These are phyloP conservation scores for Pangasius krempfi DNA, from an alignment of 2,797 vertebrate species.

Conservation along the genomic window DNA sequence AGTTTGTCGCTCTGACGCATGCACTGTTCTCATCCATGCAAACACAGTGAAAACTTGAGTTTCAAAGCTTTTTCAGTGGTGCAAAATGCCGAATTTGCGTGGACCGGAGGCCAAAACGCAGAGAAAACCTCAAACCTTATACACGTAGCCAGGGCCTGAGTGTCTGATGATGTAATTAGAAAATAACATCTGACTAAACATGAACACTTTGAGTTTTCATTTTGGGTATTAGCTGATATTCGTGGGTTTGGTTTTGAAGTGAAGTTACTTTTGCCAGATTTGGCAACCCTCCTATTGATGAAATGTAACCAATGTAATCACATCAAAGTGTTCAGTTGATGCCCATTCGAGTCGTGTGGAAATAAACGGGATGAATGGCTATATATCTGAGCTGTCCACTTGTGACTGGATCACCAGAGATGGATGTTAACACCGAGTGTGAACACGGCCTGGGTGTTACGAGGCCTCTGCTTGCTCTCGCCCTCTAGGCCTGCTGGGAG, in stretches of 20 bases:
- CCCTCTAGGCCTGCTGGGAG: conserved; percentile 43
- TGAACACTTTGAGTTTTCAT: not conserved
- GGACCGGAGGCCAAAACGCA: not conserved
- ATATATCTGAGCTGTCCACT: too few relatives aligned
- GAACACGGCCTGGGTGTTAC: not conserved
- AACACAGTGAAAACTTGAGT: not conserved
- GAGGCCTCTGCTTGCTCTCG: conserved; percentile 11
- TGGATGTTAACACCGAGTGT: not conserved
- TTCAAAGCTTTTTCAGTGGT: not conserved
- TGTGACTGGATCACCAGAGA: not conserved
- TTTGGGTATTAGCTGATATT: not conserved
- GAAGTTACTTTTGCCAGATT: not conserved
- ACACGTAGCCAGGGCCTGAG: not conserved
- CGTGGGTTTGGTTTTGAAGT: not conserved
- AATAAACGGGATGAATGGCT: not conserved
- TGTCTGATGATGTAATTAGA: not conserved
- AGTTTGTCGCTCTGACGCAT: not conserved
- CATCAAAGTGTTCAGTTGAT: too few relatives aligned
- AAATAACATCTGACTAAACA: not conserved
- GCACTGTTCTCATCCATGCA: not conserved
- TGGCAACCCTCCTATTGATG: not conserved
- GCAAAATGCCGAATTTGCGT: not conserved
- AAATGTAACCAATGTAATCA: not conserved
- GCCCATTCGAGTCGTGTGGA: not conserved
- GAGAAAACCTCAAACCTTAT: not conserved